Evolutionary conservation across 1,140 invertebrate genomes (phyloP), one percentile per base, ranked within the genome.

Genomic region (Mycetomoellerius zeteki): DNA sequence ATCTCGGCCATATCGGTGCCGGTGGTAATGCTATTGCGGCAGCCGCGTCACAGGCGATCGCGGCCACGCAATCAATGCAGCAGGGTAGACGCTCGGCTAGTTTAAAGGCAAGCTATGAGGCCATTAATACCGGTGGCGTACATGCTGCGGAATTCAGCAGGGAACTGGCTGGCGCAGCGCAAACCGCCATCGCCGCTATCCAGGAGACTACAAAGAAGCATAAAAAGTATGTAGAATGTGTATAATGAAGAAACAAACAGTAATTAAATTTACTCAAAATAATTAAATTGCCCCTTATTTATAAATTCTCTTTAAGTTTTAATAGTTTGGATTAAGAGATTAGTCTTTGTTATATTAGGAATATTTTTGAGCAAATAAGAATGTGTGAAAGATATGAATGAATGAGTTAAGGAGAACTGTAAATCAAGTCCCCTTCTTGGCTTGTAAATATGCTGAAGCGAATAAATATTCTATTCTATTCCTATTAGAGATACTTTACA

Each of bases 41-140:
- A 1, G 99, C 99, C 19, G 99, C 99, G 0, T 99, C 98, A 27
- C 99, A 99, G 94, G 99, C 99, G 0, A 99, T 99, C 84, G 98
- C 98, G 14, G 98, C 98, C 5, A 99, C 99, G 19, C 98, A 99
- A 92, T 98, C 99, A 96, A 99, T 99, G 98, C 98, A 98, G 92
- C 98, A 99, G 89, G 99, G 99, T 0, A 96, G 99, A 82, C 96
- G 99, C 67, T 99, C 99, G 0, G 98, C 98, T 2, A 99, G 98
- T 93, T 95, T 99, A 76, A 99, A 99, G 95, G 99, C 99, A 21
- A 99, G 98, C 72, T 98, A 98, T 91, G 98, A 99, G 94, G 98
- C 98, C 0, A 98, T 98, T 58, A 96, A 97, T 86, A 96, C 96
- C 19, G 95, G 96, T n/a, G 96, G 96, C 0, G 95, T 96, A 16